Evolutionary conservation across 2,797 vertebrate species (phyloP).

Genomic region (Hafferia zeledoni): DNA sequence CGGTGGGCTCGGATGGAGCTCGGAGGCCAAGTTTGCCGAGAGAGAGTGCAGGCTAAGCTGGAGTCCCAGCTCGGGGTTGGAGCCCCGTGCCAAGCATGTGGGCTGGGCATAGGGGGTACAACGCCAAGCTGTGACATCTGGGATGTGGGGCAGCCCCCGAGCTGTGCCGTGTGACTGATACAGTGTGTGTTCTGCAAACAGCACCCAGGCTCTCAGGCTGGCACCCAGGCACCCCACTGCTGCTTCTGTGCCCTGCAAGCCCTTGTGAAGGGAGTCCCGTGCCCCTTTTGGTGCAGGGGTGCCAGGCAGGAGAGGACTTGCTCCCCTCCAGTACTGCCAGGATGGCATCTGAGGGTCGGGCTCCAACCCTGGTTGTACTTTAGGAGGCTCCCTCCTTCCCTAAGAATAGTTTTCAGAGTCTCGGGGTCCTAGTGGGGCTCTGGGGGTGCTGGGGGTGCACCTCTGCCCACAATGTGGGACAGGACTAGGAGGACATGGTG

Average conservation of each 20-base stretch:
- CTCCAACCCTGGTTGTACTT: neutral
- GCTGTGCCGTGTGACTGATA: accelerated
- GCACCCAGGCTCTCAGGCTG: neutral
- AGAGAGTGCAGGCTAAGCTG: neutral
- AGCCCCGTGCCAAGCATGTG: accelerated
- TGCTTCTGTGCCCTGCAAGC: neutral
- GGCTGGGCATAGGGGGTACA: too few species aligned
- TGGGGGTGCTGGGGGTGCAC: neutral
- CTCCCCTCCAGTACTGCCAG: neutral
- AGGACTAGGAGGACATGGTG: neutral
- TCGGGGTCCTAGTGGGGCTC: accelerated
- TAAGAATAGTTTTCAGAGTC: neutral
- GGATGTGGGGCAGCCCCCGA: neutral
- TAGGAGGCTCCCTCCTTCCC: neutral
- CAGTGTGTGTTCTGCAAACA: accelerated
- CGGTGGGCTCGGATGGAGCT: neutral
- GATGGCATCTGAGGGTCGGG: accelerated
- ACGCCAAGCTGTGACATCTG: neutral
- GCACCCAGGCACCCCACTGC: neutral
- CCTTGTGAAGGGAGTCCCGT: accelerated
- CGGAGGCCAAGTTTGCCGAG: accelerated
- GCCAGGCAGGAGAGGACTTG: accelerated
- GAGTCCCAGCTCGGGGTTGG: neutral
- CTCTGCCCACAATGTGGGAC: accelerated
- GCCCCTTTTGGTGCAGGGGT: accelerated